phyloP scores from a whole-genome alignment of 2,113 vertebrate genomes.

The Ammodytes dubius region DNA sequence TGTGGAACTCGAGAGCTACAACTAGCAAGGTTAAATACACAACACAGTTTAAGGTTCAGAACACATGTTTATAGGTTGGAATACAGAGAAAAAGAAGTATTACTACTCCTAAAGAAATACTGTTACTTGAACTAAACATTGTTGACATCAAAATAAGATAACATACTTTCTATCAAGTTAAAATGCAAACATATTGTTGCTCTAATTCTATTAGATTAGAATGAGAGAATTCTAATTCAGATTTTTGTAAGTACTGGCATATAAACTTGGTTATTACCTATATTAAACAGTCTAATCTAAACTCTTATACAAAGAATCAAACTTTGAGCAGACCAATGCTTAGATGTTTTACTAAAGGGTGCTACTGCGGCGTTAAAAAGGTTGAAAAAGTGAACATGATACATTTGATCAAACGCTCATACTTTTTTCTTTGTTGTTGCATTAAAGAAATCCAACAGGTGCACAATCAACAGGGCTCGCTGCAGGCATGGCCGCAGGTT shows the following conservation, averaged over 20 bases:
- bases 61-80: no score
- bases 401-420: background rate
- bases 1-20: no score
- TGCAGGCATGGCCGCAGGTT: slow-evolving; percentile 81
- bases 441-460: background rate
- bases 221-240: no score
- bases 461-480: slow-evolving; percentile 74
- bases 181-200: background rate
- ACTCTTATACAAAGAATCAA: background rate
- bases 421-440: background rate
- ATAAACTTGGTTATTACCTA: background rate
- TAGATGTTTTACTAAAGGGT: background rate
- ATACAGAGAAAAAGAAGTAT: no score
- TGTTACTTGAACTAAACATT: background rate
- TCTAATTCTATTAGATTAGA: no score
- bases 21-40: no score
- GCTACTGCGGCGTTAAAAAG: background rate
- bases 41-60: no score
- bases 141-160: background rate
- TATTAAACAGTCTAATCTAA: background rate
- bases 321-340: slow-evolving; percentile 15
- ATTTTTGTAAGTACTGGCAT: background rate
- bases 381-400: background rate
- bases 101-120: background rate
- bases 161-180: background rate